phyloP scores from a whole-genome alignment of 2,888 invertebrate genomes.

The Laothoe populi region DNA sequence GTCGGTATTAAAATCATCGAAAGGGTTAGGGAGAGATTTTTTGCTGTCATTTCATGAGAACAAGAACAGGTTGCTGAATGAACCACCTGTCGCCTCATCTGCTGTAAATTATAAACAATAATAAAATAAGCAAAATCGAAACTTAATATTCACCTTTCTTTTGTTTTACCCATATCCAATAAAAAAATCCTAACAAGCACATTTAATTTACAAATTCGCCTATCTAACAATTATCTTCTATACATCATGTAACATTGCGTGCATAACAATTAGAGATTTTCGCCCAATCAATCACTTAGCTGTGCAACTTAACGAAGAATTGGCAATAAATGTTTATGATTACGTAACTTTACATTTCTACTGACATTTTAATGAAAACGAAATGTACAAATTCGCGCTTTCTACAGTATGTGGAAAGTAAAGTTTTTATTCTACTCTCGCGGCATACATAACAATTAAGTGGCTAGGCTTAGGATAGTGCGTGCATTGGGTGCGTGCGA shows the following conservation, averaged over 20 bases:
- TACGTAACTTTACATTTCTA: constrained; percentile 43
- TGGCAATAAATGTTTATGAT: constrained; percentile 40
- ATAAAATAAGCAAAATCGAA: constrained; percentile 2
- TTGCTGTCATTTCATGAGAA: constrained; percentile 64
- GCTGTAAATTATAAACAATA: constrained; percentile 36
- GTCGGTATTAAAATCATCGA: constrained; percentile 8
- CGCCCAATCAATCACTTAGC: constrained; percentile 35
- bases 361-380: constrained; percentile 33
- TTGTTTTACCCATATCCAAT: not conserved
- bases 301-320: constrained; percentile 38
- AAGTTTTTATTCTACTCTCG: constrained; percentile 37
- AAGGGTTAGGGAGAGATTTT: constrained; percentile 61
- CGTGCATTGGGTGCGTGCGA: constrained; percentile 84
- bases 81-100: constrained; percentile 66
- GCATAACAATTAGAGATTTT: constrained; percentile 28
- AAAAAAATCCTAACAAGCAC: not conserved
- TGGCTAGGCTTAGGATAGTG: constrained; percentile 81
- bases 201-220: not conserved
- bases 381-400: constrained; percentile 24
- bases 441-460: constrained; percentile 78
- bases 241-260: constrained; percentile 22
- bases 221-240: not conserved
- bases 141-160: not conserved
- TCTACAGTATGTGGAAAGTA: constrained; percentile 26
- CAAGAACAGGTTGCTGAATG: constrained; percentile 63